These are phyloP conservation scores for Diploscapter pachys DNA, from an alignment of 1,140 invertebrate genomes.

Conservation along the genomic window DNA sequence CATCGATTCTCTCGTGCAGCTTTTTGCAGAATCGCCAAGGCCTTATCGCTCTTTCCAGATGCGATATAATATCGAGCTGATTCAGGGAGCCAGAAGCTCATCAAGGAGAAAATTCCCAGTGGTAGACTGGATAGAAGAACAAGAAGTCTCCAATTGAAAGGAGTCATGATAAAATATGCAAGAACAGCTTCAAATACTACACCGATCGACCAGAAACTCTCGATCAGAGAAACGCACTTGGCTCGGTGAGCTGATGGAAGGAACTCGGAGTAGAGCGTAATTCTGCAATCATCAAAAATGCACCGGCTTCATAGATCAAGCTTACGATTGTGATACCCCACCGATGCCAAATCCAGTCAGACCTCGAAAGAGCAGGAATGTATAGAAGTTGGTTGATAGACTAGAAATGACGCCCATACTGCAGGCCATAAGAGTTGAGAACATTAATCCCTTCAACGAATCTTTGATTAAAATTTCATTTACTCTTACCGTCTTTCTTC, in stretches of 20 bases:
- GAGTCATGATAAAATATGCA: conserved; percentile 84
- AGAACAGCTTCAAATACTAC: conserved; percentile 72
- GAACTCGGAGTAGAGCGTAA: conserved; percentile 93
- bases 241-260: conserved; percentile 84
- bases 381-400: conserved; percentile 82
- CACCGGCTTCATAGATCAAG: conserved; percentile 47
- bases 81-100: conserved; percentile 79
- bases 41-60: conserved; percentile 78
- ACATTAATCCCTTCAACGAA: conserved; percentile 72
- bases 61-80: conserved; percentile 83
- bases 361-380: conserved; percentile 82
- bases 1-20: conserved; percentile 83
- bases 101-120: conserved; percentile 72
- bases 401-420: conserved; percentile 86
- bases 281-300: conserved; percentile 65
- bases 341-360: conserved; percentile 92
- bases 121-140: conserved; percentile 81
- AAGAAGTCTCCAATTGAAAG: conserved; percentile 84
- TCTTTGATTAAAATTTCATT: conserved; percentile 10
- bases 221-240: conserved; percentile 86
- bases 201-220: conserved; percentile 94
- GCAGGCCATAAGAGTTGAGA: conserved; percentile 81
- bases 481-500: conserved; percentile 72
- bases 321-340: conserved; percentile 92
- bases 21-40: conserved; percentile 76